Conservation (phyloP, 2,113 vertebrate genomes). For the Muntiacus reevesi region DNA sequence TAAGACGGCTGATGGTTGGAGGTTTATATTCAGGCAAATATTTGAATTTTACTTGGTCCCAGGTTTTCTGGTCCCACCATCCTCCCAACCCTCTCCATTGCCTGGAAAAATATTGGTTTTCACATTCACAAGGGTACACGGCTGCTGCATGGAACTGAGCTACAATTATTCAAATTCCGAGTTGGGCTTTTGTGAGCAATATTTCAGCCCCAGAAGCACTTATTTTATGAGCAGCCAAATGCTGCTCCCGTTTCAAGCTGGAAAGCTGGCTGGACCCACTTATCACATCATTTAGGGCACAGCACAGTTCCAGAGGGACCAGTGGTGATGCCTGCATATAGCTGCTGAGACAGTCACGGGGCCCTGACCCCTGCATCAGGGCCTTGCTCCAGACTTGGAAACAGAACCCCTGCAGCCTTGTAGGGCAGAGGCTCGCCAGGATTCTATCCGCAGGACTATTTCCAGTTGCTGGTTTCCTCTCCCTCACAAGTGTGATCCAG, state of each 20-base stretch:
- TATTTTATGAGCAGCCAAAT: constrained; percentile 26
- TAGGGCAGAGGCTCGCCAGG: constrained; percentile 47
- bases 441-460: not conserved
- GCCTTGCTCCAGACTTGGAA: constrained; percentile 32
- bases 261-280: not conserved
- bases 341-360: constrained; percentile 45
- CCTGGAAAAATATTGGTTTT: constrained; percentile 26
- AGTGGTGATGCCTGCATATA: constrained; percentile 23
- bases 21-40: not conserved
- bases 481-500: not conserved
- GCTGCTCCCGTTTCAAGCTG: constrained; percentile 48
- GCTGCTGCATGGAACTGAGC: not conserved
- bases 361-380: constrained; percentile 33
- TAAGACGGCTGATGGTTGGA: not conserved
- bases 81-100: not conserved
- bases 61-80: not conserved
- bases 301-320: constrained; percentile 17
- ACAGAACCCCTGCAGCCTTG: constrained; percentile 41
- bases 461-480: not conserved
- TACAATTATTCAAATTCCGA: not conserved
- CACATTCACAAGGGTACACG: constrained; percentile 18
- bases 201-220: constrained; percentile 48
- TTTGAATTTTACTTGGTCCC: not conserved
- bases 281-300: constrained; percentile 49
- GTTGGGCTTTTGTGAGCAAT: not conserved